Evolutionary conservation across 2,797 vertebrate species (phyloP).

Genomic region (Sebastes taczanowskii): DNA sequence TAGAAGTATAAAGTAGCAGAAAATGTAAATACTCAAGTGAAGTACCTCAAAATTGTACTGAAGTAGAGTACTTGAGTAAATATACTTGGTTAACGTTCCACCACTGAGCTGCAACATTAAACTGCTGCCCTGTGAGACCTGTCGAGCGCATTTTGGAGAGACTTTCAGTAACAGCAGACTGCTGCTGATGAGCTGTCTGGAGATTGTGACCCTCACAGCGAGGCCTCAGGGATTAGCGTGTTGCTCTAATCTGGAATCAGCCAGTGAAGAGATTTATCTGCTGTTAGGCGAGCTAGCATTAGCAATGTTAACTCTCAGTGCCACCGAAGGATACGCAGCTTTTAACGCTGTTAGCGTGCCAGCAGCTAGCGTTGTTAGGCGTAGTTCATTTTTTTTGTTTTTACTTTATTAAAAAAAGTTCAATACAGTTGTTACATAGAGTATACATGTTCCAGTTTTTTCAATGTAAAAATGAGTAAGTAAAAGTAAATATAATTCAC

Average conservation of each 20-base stretch:
- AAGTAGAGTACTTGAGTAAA: too few species aligned
- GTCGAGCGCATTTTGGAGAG: slow-evolving; percentile 29
- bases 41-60: too few species aligned
- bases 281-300: slow-evolving; percentile 70
- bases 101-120: not conserved
- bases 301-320: slow-evolving; percentile 56
- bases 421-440: not conserved
- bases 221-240: slow-evolving; percentile 66
- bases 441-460: too few species aligned
- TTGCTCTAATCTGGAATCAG: slow-evolving; percentile 76
- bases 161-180: slow-evolving; percentile 58
- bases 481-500: too few species aligned
- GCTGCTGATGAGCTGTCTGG: slow-evolving; percentile 67
- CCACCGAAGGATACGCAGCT: not conserved
- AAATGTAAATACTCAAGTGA: too few species aligned
- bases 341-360: not conserved
- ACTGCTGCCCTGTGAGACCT: slow-evolving; percentile 16
- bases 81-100: too few species aligned
- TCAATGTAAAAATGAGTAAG: too few species aligned
- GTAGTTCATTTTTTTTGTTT: not conserved
- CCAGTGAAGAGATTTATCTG: slow-evolving; percentile 65
- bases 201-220: slow-evolving; percentile 67
- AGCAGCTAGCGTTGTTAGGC: not conserved
- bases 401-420: not conserved
- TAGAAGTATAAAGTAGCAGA: too few species aligned